Evolutionary conservation across 2,113 vertebrate genomes (phyloP).

Genomic region (Phylloscopus trochiloides): DNA sequence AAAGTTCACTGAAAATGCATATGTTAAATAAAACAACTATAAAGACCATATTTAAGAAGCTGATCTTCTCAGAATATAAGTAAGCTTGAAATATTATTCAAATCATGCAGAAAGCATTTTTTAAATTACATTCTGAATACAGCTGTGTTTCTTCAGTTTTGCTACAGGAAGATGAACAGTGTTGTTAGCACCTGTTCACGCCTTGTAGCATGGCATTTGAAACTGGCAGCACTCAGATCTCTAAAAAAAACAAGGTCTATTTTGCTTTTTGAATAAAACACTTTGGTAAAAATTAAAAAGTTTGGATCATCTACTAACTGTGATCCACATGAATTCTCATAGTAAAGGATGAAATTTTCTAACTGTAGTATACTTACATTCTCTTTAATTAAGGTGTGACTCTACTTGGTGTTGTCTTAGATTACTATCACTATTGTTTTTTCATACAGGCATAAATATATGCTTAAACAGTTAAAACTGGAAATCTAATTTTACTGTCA

Average conservation of each 20-base stretch:
- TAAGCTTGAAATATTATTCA: not conserved
- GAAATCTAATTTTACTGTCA: not conserved
- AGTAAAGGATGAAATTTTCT: not conserved
- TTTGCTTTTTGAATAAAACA: not conserved
- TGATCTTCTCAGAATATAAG: not conserved
- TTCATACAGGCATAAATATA: not conserved
- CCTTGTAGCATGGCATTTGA: conserved; percentile 19
- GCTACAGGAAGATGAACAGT: not conserved
- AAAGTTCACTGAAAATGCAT: not conserved
- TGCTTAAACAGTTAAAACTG: not conserved
- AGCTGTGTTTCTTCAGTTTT: not conserved
- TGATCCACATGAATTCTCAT: not conserved
- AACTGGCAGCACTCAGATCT: not conserved
- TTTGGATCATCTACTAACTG: not conserved
- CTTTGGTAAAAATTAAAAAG: not conserved
- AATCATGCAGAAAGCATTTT: not conserved
- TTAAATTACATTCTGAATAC: not conserved
- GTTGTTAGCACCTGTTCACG: conserved; percentile 32
- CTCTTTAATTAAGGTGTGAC: not conserved
- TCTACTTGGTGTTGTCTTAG: not conserved
- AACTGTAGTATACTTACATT: not conserved
- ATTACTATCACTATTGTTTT: not conserved
- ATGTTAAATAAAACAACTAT: not conserved
- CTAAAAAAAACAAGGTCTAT: not conserved
- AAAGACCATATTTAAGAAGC: not conserved